These are phyloP conservation scores for Blera fallax DNA, from an alignment of 2,888 invertebrate species.

Conservation along the genomic window DNA sequence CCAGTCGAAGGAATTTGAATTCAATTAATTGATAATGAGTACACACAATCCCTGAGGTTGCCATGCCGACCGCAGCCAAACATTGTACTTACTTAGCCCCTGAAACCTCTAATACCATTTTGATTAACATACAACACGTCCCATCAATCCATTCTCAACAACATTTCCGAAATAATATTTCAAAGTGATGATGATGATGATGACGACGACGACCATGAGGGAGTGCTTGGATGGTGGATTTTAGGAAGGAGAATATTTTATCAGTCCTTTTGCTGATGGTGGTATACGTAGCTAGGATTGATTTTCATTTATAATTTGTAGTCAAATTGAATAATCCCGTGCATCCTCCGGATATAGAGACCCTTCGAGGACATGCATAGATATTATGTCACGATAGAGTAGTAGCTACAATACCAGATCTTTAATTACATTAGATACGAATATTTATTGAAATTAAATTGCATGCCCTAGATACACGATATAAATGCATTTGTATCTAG, in stretches of 20 bases:
- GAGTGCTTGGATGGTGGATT: neutral
- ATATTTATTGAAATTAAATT: constrained; percentile 55
- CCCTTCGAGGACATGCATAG: neutral
- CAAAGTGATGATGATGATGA: constrained; percentile 46
- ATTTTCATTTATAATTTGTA: constrained; percentile 31
- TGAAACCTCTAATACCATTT: constrained; percentile 27
- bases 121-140: constrained; percentile 44
- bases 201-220: neutral
- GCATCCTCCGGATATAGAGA: neutral
- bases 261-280: neutral
- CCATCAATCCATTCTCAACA: constrained; percentile 24
- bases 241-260: neutral
- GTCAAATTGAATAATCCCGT: constrained; percentile 19
- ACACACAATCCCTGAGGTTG: neutral
- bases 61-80: neutral
- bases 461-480: constrained; percentile 46
- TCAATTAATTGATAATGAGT: constrained; percentile 12
- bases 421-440: constrained; percentile 57
- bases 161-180: constrained; percentile 46
- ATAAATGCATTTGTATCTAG: constrained; percentile 2
- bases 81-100: neutral
- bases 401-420: constrained; percentile 20
- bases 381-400: constrained; percentile 16
- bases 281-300: neutral
- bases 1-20: neutral